phyloP scores from a whole-genome alignment of 2,888 invertebrate species.

The Cerceris rybyensis region DNA sequence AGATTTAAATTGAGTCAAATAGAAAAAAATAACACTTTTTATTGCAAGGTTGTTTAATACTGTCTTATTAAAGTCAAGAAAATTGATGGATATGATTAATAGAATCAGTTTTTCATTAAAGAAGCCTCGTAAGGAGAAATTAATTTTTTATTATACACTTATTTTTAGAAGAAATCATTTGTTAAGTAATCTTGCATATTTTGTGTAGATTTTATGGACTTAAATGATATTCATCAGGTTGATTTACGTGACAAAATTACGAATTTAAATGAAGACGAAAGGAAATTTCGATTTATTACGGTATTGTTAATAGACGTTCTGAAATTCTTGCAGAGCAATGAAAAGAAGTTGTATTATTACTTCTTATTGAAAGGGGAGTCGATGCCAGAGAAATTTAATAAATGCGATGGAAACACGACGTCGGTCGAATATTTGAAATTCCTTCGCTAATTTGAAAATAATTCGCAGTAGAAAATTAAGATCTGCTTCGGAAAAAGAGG shows the following conservation, averaged over 20 bases:
- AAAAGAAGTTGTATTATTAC: constrained; percentile 43
- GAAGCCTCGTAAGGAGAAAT: no score
- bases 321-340: constrained; percentile 22
- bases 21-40: background rate
- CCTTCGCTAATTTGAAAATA: constrained; percentile 65
- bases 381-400: constrained; percentile 71
- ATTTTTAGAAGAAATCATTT: no score
- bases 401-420: constrained; percentile 56
- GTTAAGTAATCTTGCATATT: no score
- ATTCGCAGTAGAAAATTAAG: constrained; percentile 54
- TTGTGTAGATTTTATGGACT: no score
- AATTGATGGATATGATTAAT: no score
- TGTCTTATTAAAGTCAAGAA: no score
- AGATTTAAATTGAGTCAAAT: background rate
- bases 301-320: background rate
- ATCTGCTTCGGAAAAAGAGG: constrained; percentile 4
- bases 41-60: no score
- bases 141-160: no score
- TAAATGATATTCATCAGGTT: background rate
- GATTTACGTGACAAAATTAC: background rate
- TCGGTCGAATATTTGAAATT: constrained; percentile 54
- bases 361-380: constrained; percentile 16
- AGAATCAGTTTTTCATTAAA: no score
- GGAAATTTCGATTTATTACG: background rate
- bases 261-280: background rate